Base-by-base conservation (phyloP, 2,888 invertebrate genomes). In the Phaedon cochleariae region DNA sequence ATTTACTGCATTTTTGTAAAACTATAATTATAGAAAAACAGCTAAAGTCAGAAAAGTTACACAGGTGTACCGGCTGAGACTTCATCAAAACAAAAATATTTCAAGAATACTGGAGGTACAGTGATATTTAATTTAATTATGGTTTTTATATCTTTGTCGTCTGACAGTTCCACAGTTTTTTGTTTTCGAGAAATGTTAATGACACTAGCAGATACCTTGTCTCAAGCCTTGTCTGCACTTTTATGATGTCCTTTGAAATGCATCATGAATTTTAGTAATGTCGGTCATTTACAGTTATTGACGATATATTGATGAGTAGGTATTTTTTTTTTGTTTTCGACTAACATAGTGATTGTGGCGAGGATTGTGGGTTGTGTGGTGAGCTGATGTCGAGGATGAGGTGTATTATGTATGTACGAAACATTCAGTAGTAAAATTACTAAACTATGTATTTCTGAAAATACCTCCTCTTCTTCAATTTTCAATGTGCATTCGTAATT, bases 1-100 rank as follows among this genome's bases (percentile, higher is more conserved):
- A 80, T 80, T 80, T 80, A 80, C 80, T 73, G 77, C 81, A 81
- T 81, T 80, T 81, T 79, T 81, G 77, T 75, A 73, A 79, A 81
- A 80, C 78, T 76, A 77, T 77, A 73, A 74, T 71, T 68, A 65
- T 49, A 64, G 67, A 72, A 75, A 74, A 74, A 74, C 62, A 34
- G 17, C 54, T 58, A 22, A 45, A 54, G 55, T 65, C 58, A 55
- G 53, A 34, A 68, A 55, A 61, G 63, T 55, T 57, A 61, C 76
- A 74, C 79, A 79, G 77, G 77, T 79, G 79, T 67, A 71, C 64
- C 65, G 60, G 29, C 62, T 55, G 37, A 59, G 65, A 63, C 65
- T 67, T 62, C 66, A 70, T 41, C 70, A 49, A 68, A 66, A 71
- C 69, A 64, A 71, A 69, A 69, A 71, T 69, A 21, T 69, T 67